A percentile compares a stretch with the other conserved stretches of the same genome.
Conservation (phyloP, 1,140 invertebrate genomes). For the Leptonema lineaticorne region DNA sequence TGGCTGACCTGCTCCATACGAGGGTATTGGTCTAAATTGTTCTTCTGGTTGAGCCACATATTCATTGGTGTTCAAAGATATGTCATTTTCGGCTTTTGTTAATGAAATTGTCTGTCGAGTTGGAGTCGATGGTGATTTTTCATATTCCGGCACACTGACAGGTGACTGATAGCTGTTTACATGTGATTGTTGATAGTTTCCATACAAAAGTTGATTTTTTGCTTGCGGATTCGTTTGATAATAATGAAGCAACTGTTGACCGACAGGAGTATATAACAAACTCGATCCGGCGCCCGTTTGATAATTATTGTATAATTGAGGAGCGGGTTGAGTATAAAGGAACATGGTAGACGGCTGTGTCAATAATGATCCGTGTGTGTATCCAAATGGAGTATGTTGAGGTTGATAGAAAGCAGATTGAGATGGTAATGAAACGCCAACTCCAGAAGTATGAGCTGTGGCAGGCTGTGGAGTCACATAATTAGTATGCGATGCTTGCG, state of each 20-base stretch:
- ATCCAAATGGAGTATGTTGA: slow-evolving; percentile 14
- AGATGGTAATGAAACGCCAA: background rate
- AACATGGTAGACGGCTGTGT: slow-evolving; percentile 49
- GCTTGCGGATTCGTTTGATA: slow-evolving; percentile 49
- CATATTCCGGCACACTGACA: slow-evolving; percentile 45
- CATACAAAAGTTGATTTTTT: slow-evolving; percentile 48
- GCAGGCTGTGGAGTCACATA: slow-evolving; percentile 19
- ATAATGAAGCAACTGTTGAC: slow-evolving; percentile 51
- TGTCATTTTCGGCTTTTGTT: slow-evolving; percentile 45
- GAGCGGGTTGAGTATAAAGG: slow-evolving; percentile 47
- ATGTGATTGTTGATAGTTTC: slow-evolving; percentile 27
- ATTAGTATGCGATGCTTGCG: slow-evolving; percentile 9
- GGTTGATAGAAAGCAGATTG: slow-evolving; percentile 25
- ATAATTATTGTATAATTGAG: slow-evolving; percentile 48
- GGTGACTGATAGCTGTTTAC: slow-evolving; percentile 24
- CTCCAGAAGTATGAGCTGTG: slow-evolving; percentile 1
- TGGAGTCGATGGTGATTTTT: slow-evolving; percentile 44
- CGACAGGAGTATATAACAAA: slow-evolving; percentile 41
- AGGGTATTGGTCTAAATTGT: slow-evolving; percentile 36
- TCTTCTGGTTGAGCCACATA: slow-evolving; percentile 40
- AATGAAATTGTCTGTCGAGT: slow-evolving; percentile 45
- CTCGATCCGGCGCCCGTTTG: slow-evolving; percentile 41
- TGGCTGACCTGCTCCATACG: slow-evolving; percentile 13
- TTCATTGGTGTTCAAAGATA: slow-evolving; percentile 43
- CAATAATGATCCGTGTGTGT: slow-evolving; percentile 39